A percentile compares a stretch with the other conserved stretches of the same genome.
Evolutionary conservation across 2,888 invertebrate species (phyloP).

Genomic region (Micoletzkya japonica): DNA sequence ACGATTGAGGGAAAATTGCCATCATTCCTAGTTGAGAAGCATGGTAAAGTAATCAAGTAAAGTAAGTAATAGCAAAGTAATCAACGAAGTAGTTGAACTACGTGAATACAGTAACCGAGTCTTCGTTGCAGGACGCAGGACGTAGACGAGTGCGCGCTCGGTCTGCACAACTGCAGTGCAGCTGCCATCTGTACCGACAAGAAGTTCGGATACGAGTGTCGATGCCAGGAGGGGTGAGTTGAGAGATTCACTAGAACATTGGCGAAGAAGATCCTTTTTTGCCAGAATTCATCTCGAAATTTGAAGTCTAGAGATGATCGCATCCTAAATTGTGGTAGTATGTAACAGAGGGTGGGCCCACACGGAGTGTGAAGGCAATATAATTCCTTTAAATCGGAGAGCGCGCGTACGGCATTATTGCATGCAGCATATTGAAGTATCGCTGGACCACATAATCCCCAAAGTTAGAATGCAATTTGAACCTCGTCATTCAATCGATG

Average conservation of each 20-base stretch:
- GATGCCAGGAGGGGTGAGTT: slow-evolving; percentile 46
- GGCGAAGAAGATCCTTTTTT: background rate
- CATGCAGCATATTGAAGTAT: no score
- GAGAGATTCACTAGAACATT: no score
- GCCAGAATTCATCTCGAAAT: no score
- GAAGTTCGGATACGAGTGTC: slow-evolving; percentile 49
- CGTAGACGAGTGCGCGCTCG: slow-evolving; percentile 59
- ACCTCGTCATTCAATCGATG: no score
- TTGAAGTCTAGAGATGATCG: background rate
- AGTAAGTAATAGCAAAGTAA: background rate
- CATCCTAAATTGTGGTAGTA: slow-evolving; percentile 7
- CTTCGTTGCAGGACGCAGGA: slow-evolving; percentile 31
- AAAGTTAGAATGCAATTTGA: no score
- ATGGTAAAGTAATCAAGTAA: background rate
- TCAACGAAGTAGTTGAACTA: background rate
- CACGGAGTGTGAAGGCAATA: no score
- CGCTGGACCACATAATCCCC: no score
- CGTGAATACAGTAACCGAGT: background rate
- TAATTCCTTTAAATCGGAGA: no score
- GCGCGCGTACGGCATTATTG: no score
- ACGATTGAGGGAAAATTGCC: background rate
- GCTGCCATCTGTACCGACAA: slow-evolving; percentile 57
- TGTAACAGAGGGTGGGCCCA: no score
- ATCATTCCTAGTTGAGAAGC: no score
- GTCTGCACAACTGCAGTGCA: slow-evolving; percentile 57